Conservation (phyloP, 2,113 vertebrate genomes). For the Arenaria interpres region DNA sequence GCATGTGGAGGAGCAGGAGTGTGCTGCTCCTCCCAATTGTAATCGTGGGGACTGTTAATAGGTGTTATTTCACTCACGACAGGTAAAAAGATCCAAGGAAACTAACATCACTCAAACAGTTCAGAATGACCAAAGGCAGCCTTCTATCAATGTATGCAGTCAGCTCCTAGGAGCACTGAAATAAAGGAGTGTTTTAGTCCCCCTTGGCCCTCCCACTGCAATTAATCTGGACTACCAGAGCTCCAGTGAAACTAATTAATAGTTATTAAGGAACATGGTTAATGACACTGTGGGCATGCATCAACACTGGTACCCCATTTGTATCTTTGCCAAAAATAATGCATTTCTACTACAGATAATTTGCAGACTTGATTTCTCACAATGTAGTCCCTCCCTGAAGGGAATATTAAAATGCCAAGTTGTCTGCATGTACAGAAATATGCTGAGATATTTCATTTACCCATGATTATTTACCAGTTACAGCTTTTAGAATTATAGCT, state of each 20-base stretch:
- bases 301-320: constrained; percentile 44
- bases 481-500: background rate
- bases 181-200: background rate
- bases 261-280: constrained; percentile 30
- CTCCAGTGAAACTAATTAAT: constrained; percentile 39
- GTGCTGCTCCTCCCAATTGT: accelerated
- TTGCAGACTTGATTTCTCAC: constrained; percentile 15
- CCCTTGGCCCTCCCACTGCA: background rate
- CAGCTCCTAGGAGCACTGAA: background rate
- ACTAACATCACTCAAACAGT: background rate
- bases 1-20: background rate
- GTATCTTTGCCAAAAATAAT: constrained; percentile 49
- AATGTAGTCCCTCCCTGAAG: background rate
- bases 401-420: background rate
- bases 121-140: background rate
- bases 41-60: background rate
- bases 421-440: background rate
- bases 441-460: constrained; percentile 1
- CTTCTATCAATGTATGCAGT: background rate
- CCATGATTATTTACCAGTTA: constrained; percentile 25
- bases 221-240: constrained; percentile 11
- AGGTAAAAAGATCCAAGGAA: background rate
- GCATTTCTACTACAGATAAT: constrained; percentile 37
- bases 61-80: background rate
- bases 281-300: constrained; percentile 39